A percentile compares a stretch with the other conserved stretches of the same genome.
These are phyloP conservation scores for Ceriagrion tenellum DNA, from an alignment of 2,888 invertebrate genomes.

Conservation along the genomic window DNA sequence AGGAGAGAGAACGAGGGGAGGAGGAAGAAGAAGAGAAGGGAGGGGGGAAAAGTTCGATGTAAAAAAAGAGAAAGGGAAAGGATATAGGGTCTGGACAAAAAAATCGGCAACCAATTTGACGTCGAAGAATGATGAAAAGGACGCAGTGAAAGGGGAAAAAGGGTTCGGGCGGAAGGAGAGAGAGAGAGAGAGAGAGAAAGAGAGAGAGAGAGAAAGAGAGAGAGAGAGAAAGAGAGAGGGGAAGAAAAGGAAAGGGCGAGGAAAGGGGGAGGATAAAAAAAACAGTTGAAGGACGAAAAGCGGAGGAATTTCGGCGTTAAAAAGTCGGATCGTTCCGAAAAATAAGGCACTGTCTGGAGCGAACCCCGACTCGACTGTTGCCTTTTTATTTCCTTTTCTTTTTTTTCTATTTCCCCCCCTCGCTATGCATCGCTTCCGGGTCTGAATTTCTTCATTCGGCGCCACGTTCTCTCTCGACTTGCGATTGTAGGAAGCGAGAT, in stretches of 20 bases:
- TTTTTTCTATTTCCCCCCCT: neutral
- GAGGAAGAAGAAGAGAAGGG: no score
- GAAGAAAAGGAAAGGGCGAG: neutral
- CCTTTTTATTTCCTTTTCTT: neutral
- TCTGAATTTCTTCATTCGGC: conserved; percentile 15
- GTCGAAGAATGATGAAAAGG: conserved; percentile 30
- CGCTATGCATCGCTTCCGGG: neutral
- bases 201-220: neutral
- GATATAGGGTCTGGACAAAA: neutral
- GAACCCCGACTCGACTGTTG: neutral
- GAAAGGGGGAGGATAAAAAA: no score
- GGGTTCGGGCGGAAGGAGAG: conserved; percentile 25
- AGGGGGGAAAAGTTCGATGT: neutral
- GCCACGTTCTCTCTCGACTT: neutral
- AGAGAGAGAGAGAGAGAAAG: conserved; percentile 32
- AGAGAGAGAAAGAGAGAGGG: conserved; percentile 22
- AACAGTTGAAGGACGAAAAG: conserved; percentile 27
- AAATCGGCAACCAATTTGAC: conserved; percentile 10
- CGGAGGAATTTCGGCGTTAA: conserved; percentile 23
- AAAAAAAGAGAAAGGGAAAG: neutral
- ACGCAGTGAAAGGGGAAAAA: neutral
- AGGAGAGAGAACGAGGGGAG: neutral
- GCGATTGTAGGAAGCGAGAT: neutral
- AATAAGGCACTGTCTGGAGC: neutral
- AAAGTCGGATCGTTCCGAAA: neutral